Evolutionary conservation across 2,888 invertebrate genomes (phyloP).

Genomic region (Drosophila trichaetosa): DNA sequence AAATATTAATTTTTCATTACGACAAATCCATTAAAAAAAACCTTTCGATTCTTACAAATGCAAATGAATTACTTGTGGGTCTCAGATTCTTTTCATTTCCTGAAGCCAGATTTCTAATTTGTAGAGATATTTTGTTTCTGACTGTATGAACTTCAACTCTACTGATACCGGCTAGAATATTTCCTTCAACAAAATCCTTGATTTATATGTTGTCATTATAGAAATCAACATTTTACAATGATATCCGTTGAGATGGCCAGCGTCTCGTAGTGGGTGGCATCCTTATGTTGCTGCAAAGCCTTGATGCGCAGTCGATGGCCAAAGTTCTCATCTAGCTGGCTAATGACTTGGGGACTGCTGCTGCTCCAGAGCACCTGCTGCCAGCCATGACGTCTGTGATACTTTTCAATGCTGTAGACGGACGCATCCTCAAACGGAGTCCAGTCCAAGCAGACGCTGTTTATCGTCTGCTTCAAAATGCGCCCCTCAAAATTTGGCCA

Average conservation of each 20-base stretch:
- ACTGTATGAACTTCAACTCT: neutral
- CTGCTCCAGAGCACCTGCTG: slow-evolving; percentile 81
- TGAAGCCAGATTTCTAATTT: neutral
- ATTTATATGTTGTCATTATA: neutral
- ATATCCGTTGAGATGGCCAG: slow-evolving; percentile 74
- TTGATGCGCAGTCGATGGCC: slow-evolving; percentile 80
- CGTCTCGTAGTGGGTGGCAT: slow-evolving; percentile 61
- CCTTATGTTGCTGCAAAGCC: slow-evolving; percentile 68
- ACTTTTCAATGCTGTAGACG: slow-evolving; percentile 83
- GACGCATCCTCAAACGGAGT: slow-evolving; percentile 65
- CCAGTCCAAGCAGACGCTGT: slow-evolving; percentile 81
- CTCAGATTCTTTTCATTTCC: neutral
- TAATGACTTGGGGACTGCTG: slow-evolving; percentile 64
- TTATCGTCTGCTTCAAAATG: slow-evolving; percentile 76
- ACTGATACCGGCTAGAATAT: neutral
- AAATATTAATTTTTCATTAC: neutral
- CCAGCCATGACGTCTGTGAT: slow-evolving; percentile 80
- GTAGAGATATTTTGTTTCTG: neutral
- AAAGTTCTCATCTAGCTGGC: slow-evolving; percentile 83
- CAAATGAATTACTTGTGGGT: neutral
- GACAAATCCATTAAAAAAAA: neutral
- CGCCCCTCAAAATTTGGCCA: slow-evolving; percentile 71
- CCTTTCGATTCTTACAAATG: neutral
- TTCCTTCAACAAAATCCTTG: neutral
- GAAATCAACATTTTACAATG: slow-evolving; percentile 64